Base-by-base conservation (phyloP, 2,113 vertebrate species). In the Rhadina sibilatrix region DNA sequence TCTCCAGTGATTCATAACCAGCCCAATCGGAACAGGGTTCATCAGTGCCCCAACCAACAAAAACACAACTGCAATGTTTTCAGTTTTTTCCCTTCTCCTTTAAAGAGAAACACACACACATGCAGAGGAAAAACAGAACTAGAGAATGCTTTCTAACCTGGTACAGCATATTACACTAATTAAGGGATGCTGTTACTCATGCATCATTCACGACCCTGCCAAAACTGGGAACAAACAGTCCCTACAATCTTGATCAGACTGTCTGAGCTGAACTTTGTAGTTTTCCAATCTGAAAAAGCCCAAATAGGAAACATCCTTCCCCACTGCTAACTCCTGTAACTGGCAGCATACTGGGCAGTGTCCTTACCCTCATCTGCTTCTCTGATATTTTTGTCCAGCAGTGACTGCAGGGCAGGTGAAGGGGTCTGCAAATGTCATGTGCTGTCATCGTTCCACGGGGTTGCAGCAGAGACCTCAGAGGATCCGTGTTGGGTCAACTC, bases 141-240 rank as follows among this genome's bases (percentile, higher is more conserved):
- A 89, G 95, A 89, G 92, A 86, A 76, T 66, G 38, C 79, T 95
- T 92, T 89, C 84, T 95, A 97, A 97, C 97, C 95, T 96, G 96
- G 93, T 97, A 83, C 52, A 79, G 87, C 95, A 93, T 96, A 94
- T 94, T 96, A 96, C 81, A 90, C 92, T 95, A 90, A 96, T 96
- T 96, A 94, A 90, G 92, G 82, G 93, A 94, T 96, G 83, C 92
- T 96, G 79, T 96, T 96, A 89, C 54, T 97, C 95, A 96, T 94
- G 90, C 94, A 96, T 95, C 93, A 95, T 96, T 96, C 89, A 95
- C 5, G 8, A 96, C 70, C 81, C 93, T 95, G 93, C 96, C 94
- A 96, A 95, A 95, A 94, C 70, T 59, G 60, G 94, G 96, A 97
- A 97, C 97, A 97, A 96, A 97, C 94, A 96, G 96, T 97, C 79